A percentile compares a stretch with the other conserved stretches of the same genome.
Evolutionary conservation across 2,113 vertebrate species (phyloP).

Genomic region (Cettia cetti): DNA sequence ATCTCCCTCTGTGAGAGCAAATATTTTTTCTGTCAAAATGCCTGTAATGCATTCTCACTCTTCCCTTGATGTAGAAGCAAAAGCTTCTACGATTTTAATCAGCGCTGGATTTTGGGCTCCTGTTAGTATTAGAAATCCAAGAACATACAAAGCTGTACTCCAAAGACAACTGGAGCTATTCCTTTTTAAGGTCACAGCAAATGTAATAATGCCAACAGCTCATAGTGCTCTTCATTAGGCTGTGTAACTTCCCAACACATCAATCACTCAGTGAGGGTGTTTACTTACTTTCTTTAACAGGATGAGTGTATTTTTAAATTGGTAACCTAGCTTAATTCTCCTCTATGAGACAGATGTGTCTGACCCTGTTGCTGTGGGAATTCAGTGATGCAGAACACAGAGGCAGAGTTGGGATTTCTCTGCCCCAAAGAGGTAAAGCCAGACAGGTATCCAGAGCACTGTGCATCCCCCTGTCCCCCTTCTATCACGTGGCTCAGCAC

Average conservation of each 20-base stretch:
- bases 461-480: not conserved
- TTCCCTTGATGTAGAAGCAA: not conserved
- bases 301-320: not conserved
- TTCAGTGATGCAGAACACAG: not conserved
- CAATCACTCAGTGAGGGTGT: not conserved
- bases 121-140: slow-evolving; percentile 32
- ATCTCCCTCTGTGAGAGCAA: slow-evolving; percentile 22
- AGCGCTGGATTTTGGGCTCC: not conserved
- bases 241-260: not conserved
- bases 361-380: not conserved
- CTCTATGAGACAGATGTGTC: not conserved
- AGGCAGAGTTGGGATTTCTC: not conserved
- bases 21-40: slow-evolving; percentile 43
- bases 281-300: not conserved
- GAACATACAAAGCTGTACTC: slow-evolving; percentile 14
- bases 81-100: slow-evolving; percentile 44
- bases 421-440: not conserved
- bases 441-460: not conserved
- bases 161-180: not conserved
- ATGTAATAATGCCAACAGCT: slow-evolving; percentile 37
- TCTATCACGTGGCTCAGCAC: not conserved
- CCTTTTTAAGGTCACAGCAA: slow-evolving; percentile 52
- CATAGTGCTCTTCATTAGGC: slow-evolving; percentile 23
- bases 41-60: not conserved
- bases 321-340: not conserved